Conservation (phyloP, 2,113 vertebrate genomes). For the Tautogolabrus adspersus region DNA sequence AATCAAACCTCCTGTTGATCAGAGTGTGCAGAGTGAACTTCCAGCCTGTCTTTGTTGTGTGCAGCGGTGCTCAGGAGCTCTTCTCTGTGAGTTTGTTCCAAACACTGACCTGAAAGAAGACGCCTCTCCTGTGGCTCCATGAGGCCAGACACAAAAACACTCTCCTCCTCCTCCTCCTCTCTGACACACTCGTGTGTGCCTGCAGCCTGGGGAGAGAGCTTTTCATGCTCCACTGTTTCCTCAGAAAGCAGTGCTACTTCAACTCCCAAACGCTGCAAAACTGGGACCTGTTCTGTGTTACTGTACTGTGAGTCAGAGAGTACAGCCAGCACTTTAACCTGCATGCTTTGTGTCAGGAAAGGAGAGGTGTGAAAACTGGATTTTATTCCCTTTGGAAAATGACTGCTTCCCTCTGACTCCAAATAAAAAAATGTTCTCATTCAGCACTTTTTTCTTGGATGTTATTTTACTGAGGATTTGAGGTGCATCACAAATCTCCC, state of each 20-base stretch:
- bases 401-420: neutral
- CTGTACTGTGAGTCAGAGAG: constrained; percentile 28
- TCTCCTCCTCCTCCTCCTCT: constrained; percentile 36
- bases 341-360: constrained; percentile 4
- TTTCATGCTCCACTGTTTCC: constrained; percentile 74
- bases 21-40: constrained; percentile 5
- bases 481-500: constrained; percentile 5
- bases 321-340: constrained; percentile 30
- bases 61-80: constrained; percentile 27
- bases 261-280: constrained; percentile 52
- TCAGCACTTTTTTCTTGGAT: neutral
- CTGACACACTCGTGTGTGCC: constrained; percentile 46
- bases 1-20: constrained; percentile 37
- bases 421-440: neutral
- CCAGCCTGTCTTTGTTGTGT: constrained; percentile 16
- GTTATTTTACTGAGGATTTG: neutral
- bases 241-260: constrained; percentile 56
- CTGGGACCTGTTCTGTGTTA: constrained; percentile 36
- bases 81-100: constrained; percentile 59
- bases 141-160: constrained; percentile 52
- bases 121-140: constrained; percentile 62
- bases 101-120: constrained; percentile 56
- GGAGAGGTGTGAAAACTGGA: neutral
- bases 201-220: constrained; percentile 67
- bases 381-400: neutral